Evolutionary conservation across 1,140 invertebrate species (phyloP).

Genomic region (Mercenaria mercenaria): DNA sequence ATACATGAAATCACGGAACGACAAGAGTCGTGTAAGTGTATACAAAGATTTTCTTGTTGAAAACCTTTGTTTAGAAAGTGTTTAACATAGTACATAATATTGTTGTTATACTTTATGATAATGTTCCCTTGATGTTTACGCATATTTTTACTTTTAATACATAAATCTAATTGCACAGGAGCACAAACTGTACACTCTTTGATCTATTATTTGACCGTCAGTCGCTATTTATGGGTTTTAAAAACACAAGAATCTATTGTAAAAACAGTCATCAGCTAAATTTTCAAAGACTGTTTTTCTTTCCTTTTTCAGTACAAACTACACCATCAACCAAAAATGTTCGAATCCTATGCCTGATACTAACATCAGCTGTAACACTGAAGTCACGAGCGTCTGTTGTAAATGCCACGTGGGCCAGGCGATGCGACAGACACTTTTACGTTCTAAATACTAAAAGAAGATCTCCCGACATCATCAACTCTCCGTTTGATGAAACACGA

Average conservation of each 20-base stretch:
- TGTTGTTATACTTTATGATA: too few relatives aligned
- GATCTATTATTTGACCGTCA: too few relatives aligned
- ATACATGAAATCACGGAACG: not conserved
- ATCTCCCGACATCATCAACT: not conserved
- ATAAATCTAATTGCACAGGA: too few relatives aligned
- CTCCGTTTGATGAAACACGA: conserved; percentile 11
- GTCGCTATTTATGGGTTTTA: too few relatives aligned
- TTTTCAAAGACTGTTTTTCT: not conserved
- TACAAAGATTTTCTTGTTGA: too few relatives aligned
- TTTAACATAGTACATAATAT: too few relatives aligned
- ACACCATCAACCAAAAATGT: not conserved
- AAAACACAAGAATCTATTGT: too few relatives aligned
- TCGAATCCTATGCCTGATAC: conserved; percentile 33
- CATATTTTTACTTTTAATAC: too few relatives aligned
- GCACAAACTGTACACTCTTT: too few relatives aligned
- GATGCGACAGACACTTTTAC: conserved; percentile 50
- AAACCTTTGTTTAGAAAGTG: too few relatives aligned
- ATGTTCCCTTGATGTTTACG: too few relatives aligned
- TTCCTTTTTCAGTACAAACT: not conserved
- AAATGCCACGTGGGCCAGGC: conserved; percentile 42
- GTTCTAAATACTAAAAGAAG: not conserved
- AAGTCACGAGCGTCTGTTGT: not conserved
- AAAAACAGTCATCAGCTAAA: too few relatives aligned
- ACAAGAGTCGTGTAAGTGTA: not conserved
- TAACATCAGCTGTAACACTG: not conserved